These are phyloP conservation scores for Melanaphis sacchari DNA, from an alignment of 1,140 invertebrate species.

Conservation along the genomic window DNA sequence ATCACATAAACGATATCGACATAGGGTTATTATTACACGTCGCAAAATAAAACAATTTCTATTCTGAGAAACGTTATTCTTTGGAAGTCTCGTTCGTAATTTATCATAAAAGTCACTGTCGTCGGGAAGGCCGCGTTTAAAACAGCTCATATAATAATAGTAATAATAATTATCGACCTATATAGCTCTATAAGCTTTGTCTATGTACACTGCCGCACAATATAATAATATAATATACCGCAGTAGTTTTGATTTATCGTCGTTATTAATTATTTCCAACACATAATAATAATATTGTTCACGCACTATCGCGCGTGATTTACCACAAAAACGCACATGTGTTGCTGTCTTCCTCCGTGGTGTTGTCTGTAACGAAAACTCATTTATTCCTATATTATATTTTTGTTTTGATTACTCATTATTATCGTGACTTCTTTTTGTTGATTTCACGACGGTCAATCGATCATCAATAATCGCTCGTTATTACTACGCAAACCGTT, in stretches of 20 bases:
- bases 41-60: not conserved
- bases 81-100: not conserved
- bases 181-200: not conserved
- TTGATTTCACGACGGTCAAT: no score
- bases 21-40: no score
- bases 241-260: not conserved
- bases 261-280: conserved; percentile 31
- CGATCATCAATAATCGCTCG: no score
- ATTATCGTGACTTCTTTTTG: no score
- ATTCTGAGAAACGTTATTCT: not conserved
- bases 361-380: not conserved
- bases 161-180: conserved; percentile 20
- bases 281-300: conserved; percentile 8
- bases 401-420: not conserved
- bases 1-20: not conserved
- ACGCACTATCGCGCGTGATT: not conserved
- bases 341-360: not conserved
- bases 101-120: not conserved
- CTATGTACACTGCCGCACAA: not conserved
- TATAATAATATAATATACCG: not conserved
- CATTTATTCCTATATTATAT: not conserved
- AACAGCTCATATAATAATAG: not conserved
- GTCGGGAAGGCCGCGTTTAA: not conserved
- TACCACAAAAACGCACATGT: not conserved
- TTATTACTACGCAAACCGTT: no score